A percentile compares a stretch with the other conserved stretches of the same genome.
phyloP scores from a whole-genome alignment of 1,140 invertebrate genomes.

The Microplitis mediator region DNA sequence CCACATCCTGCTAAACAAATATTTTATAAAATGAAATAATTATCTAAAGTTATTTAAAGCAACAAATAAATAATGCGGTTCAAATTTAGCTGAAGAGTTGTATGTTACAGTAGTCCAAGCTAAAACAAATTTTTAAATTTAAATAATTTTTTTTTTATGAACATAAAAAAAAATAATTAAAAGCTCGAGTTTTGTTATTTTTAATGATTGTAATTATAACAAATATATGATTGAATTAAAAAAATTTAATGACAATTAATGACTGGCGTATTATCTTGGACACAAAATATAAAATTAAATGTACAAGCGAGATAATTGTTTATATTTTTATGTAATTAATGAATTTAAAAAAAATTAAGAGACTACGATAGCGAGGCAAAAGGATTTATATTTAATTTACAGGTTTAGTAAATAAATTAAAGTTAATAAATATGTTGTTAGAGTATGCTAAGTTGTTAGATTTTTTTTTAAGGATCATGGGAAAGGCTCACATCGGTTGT shows the following conservation, averaged over 20 bases:
- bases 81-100: conserved; percentile 2
- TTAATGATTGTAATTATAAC: no score
- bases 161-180: background rate
- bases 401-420: no score
- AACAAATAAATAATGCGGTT: background rate
- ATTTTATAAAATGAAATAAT: background rate
- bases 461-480: conserved; percentile 25
- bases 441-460: conserved; percentile 12
- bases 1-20: background rate
- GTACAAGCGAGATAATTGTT: no score
- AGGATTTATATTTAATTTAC: no score
- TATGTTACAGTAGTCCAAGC: conserved; percentile 4
- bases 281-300: no score
- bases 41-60: background rate
- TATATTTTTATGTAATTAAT: no score
- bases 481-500: conserved; percentile 57
- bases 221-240: no score
- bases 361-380: no score
- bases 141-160: background rate
- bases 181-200: background rate
- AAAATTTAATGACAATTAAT: no score
- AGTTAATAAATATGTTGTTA: no score
- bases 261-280: no score
- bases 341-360: no score
- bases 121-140: background rate